Evolutionary conservation across 2,888 invertebrate genomes (phyloP), one percentile per base, ranked within the genome.

Genomic region (Pheosia tremula): DNA sequence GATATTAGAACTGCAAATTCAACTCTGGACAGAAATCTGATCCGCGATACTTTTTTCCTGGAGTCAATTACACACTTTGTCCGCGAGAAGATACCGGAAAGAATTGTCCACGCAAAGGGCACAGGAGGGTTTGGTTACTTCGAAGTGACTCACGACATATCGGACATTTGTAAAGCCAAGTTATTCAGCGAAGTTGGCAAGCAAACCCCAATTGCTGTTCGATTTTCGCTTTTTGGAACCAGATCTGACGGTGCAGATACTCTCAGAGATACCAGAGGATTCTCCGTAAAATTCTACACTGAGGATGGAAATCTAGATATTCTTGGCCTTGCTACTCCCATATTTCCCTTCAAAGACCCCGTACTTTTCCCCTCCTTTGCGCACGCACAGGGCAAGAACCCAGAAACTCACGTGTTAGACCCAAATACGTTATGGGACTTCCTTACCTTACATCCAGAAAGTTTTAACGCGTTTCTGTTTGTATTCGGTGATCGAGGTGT

Each of bases 391-490:
- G 98, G 98, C 86, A 94, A 98, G 68, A 98, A 98, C 86, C 98
- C 98, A 0, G 96, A 94, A 24, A 97, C 97, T 0, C 96, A 97
- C 81, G 90, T 98, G 49, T 97, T 97, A 88, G 98, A 98, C 87
- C 90, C 96, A 0, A 97, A 98, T 80, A 97, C 96, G 96, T 96
- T 97, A 80, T 98, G 98, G 98, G 98, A 98, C 85, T 98, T 98
- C 80, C 94, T 98, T 68, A 95, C 96, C 0, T 91, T 98, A 47
- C 94, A 98, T 43, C 97, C 98, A 0, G 98, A 98, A 88, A 95
- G 96, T 2, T 95, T 96, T 11, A 97, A 98, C 82, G 97, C 98
- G 84, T 93, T 95, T 55, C 92, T 96, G 86, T 95, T 98, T 84
- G 89, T 98, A 69, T 98, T 98, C 82, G 95, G 96, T 11, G 98